Evolutionary conservation across 2,888 invertebrate species (phyloP), one percentile per base, ranked within the genome.

Genomic region (Cylindroiulus punctatus): DNA sequence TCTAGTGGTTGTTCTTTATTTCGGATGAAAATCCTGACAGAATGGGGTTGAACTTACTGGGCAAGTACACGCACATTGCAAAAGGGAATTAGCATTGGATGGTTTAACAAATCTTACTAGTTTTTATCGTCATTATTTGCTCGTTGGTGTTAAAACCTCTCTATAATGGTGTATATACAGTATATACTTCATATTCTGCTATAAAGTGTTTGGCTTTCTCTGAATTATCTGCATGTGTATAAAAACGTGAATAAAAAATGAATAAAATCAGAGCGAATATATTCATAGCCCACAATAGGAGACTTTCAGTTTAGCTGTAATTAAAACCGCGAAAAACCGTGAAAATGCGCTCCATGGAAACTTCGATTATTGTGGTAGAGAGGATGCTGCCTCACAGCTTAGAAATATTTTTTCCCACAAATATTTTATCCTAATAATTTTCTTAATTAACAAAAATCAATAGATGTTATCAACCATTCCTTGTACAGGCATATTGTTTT

Each of bases 241-340:
- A 65, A 65, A 26, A 65, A 76, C 65, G 30, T 76, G 76, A 76
- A 14, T 76, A 76, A 76, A 65, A 65, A 76, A 76, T 76, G 76
- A 76, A 14, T 76, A 76, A 76, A 65, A 65, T 65, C 0, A 65
- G 22, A 22, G 22, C 22, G 57, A n/a, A 22, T 65, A 65, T 8
- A 36, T 36, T n/a, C n/a, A n/a, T n/a, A n/a, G n/a, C n/a, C n/a
- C n/a, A n/a, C n/a, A n/a, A n/a, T n/a, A n/a, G n/a, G n/a, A n/a
- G n/a, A 42, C 17, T 17, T 12, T 52, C 47, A 52, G 3, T 17
- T 65, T 2, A 7, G 76, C 26, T 30, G 5, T 76, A 57, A 76
- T 76, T 76, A 76, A 76, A 76, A 76, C 30, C 76, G 22, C 22
- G 22, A 57, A 57, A 47, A 57, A 17, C n/a, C 1, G 22, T 57